Evolutionary conservation across 2,888 invertebrate genomes (phyloP), one percentile per base, ranked within the genome.

Genomic region (Lissocephala sabroskyi): DNA sequence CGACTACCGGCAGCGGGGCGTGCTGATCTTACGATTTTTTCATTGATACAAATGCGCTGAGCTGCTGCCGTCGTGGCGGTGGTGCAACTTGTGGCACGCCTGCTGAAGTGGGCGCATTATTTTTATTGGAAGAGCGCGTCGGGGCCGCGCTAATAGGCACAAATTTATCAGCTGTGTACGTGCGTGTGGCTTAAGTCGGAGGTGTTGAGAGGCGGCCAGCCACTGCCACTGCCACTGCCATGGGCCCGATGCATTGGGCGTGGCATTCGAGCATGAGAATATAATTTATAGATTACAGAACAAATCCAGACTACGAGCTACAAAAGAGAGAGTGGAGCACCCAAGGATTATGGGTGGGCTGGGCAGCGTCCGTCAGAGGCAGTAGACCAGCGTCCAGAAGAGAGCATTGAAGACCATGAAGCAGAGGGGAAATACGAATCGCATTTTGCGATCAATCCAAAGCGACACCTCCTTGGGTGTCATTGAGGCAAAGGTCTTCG

Each of bases 391-490:
- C 26, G 91, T 89, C 92, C 92, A 93, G 78, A 92, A 93, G 41
- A 92, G 85, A 35, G 90, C 87, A 79, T 95, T 95, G 84, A 95
- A 95, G 57, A 93, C 86, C 13, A 94, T 78, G 77, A 95, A 95
- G 7, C 91, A 87, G 7, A 91, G 84, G 0, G 95, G 95, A 80
- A 95, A 95, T 3, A 91, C 86, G 28, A 94, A 86, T 35, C 95
- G 87, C 44, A 93, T 92, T 56, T 94, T 86, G 51, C 79, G 68
- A 67, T 95, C 95, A 62, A 95, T 93, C 94, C 94, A 95, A 40
- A 90, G 91, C 51, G 95, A 92, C 28, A 94, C 93, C 84, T 95
- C 92, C 71, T 94, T 94, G 0, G 95, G 94, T 2, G 94, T 93
- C 94, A 95, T 94, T 19, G 92, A 93, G 49, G 93, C 78, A 13